phyloP scores from a whole-genome alignment of 2,797 vertebrate genomes.

The Staurois parvus region DNA sequence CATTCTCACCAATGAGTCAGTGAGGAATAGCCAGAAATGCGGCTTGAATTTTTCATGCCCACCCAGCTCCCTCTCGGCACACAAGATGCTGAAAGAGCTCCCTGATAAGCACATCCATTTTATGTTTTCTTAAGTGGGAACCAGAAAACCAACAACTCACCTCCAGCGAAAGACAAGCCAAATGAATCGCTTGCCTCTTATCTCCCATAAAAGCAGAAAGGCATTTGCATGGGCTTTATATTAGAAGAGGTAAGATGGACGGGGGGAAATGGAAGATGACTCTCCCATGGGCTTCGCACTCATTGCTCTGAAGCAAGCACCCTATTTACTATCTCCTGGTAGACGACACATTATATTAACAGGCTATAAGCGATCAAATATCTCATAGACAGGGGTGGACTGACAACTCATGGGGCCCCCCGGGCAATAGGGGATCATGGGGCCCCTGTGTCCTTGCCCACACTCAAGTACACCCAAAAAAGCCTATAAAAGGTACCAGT shows the following conservation, averaged over 20 bases:
- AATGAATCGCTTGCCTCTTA: conserved; percentile 29
- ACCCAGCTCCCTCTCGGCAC: background rate
- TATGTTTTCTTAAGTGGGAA: background rate
- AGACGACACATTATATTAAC: background rate
- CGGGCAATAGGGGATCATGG: too few species aligned
- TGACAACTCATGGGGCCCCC: too few species aligned
- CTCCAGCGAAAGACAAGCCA: background rate
- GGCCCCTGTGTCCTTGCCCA: too few species aligned
- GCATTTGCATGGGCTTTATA: conserved; percentile 33
- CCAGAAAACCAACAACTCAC: conserved; percentile 19
- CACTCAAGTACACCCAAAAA: too few species aligned
- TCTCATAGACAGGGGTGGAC: too few species aligned
- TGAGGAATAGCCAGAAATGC: conserved; percentile 16
- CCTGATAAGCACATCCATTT: conserved; percentile 19
- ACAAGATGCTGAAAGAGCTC: conserved; percentile 2
- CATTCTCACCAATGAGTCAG: conserved; percentile 43
- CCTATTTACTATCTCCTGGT: conserved; percentile 15
- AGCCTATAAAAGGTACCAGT: too few species aligned
- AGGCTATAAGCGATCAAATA: background rate
- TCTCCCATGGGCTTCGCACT: background rate
- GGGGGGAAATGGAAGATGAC: background rate
- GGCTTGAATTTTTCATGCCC: conserved; percentile 41
- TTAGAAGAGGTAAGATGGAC: background rate
- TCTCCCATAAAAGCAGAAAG: conserved; percentile 14
- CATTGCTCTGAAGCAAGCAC: background rate